Conservation (phyloP, 1,140 invertebrate species). For the Hylaeus anthracinus region DNA sequence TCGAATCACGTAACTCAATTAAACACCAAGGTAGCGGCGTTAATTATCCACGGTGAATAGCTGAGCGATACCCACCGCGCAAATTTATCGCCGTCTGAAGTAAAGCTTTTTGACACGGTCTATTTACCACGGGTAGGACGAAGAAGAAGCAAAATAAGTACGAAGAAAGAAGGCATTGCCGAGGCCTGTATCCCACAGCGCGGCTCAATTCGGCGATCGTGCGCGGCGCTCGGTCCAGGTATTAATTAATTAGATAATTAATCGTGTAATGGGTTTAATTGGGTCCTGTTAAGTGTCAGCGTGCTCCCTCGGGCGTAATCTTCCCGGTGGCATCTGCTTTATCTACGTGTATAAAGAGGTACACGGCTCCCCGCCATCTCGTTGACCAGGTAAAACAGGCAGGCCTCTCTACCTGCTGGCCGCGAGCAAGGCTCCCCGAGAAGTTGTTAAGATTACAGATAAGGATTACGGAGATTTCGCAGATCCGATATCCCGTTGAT, state of each 20-base stretch:
- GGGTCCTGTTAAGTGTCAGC: conserved; percentile 79
- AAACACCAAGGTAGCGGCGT: conserved; percentile 22
- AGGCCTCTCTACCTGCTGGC: conserved; percentile 3
- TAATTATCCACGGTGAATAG: conserved; percentile 28
- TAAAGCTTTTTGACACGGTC: conserved; percentile 44
- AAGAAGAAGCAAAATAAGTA: too few species aligned
- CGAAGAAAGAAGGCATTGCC: too few species aligned
- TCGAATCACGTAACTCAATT: conserved; percentile 35
- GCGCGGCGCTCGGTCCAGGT: conserved; percentile 55
- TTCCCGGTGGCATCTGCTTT: conserved; percentile 70
- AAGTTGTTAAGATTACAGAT: conserved; percentile 78
- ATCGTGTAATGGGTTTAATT: conserved; percentile 80
- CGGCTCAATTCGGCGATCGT: conserved; percentile 34
- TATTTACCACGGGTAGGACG: conserved; percentile 8
- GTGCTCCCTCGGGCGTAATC: conserved; percentile 69
- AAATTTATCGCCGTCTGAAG: conserved; percentile 30
- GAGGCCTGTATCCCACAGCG: background rate
- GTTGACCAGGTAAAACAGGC: conserved; percentile 47
- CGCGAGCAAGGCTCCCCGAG: conserved; percentile 38
- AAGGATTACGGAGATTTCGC: conserved; percentile 74
- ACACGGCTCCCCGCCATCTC: conserved; percentile 40
- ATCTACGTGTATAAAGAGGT: conserved; percentile 37
- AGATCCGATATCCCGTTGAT: conserved; percentile 76
- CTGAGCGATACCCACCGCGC: background rate
- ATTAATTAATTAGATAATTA: conserved; percentile 81